Percentiles rank a stretch among this genome's conserved stretches.
Conservation (phyloP, 2,797 vertebrate genomes). For the Esox lucius region DNA sequence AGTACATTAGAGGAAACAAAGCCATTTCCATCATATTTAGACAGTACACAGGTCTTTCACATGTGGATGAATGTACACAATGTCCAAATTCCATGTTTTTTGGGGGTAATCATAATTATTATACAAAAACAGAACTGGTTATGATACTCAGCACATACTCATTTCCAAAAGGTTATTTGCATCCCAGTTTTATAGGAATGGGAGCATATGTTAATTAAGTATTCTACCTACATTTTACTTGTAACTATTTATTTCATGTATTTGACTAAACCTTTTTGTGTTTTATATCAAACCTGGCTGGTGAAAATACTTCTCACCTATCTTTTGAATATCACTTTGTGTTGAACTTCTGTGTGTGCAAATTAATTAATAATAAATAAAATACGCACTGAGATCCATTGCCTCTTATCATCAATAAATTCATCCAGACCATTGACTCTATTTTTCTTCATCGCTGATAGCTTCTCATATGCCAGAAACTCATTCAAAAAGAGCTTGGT, state of each 20-base stretch:
- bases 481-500: conserved; percentile 94
- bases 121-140: background rate
- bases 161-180: background rate
- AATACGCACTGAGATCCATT: conserved; percentile 86
- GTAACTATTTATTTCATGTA: too few relatives aligned
- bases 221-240: too few relatives aligned
- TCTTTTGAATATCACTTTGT: background rate
- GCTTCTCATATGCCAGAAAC: conserved; percentile 88
- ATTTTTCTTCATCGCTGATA: conserved; percentile 78
- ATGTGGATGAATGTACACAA: background rate
- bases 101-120: background rate
- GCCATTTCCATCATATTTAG: background rate
- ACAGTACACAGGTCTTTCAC: background rate
- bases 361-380: background rate
- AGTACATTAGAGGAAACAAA: background rate
- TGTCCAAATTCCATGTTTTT: background rate
- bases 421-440: conserved; percentile 77
- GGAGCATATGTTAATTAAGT: background rate
- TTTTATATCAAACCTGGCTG: too few relatives aligned
- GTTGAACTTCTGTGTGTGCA: background rate
- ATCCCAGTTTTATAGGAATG: background rate
- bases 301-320: background rate
- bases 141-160: background rate
- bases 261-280: too few relatives aligned
- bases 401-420: conserved; percentile 58